Percentiles rank a stretch among this genome's conserved stretches.
Conservation (phyloP, 2,888 invertebrate genomes). For the Trissonchulus latispiculum region DNA sequence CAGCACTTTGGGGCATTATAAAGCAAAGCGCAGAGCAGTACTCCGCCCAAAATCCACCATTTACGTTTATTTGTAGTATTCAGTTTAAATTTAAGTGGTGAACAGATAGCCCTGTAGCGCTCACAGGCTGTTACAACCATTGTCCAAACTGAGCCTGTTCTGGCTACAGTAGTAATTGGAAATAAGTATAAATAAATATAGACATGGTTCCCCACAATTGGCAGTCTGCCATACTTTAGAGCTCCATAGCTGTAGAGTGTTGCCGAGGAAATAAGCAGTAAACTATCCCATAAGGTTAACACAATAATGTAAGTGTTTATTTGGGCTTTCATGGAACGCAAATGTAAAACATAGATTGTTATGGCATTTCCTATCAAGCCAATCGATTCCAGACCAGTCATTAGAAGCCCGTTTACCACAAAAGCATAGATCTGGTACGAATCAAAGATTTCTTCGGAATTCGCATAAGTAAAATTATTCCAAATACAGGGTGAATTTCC, state of each 20-base stretch:
- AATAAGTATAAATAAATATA: not conserved
- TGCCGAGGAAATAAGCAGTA: conserved; percentile 8
- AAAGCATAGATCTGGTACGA: not conserved
- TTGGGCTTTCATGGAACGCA: not conserved
- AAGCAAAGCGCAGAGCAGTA: not conserved
- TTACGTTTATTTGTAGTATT: not conserved
- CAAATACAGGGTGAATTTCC: no score
- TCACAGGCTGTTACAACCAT: conserved; percentile 1
- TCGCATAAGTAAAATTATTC: no score
- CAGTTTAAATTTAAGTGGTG: not conserved
- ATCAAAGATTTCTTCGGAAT: not conserved
- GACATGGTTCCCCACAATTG: not conserved
- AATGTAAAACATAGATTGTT: not conserved
- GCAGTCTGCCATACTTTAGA: not conserved
- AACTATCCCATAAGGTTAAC: conserved; percentile 10
- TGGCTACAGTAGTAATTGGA: not conserved
- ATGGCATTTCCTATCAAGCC: conserved; percentile 9
- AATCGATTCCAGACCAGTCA: not conserved
- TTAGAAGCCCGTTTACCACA: conserved; percentile 1
- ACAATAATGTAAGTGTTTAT: conserved; percentile 8
- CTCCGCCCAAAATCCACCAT: not conserved
- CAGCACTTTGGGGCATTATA: conserved; percentile 11
- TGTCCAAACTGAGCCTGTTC: conserved; percentile 13
- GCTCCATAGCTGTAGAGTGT: not conserved
- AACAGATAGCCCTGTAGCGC: not conserved